phyloP scores from a whole-genome alignment of 2,113 vertebrate genomes.

The Xiphias gladius region DNA sequence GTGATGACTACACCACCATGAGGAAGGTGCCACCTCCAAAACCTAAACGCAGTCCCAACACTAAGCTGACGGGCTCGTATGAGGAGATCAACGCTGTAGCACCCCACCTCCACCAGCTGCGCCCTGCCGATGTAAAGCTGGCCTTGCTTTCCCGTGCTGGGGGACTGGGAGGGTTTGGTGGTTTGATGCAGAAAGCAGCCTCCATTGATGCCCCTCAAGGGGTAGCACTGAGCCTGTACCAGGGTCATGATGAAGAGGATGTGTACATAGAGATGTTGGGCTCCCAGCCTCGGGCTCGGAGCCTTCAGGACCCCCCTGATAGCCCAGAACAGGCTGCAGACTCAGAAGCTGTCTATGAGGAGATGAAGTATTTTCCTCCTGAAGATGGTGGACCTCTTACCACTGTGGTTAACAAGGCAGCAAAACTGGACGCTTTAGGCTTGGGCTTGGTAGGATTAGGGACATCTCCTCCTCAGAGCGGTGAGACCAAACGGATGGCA shows the following conservation, averaged over 20 bases:
- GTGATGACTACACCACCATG: conserved; percentile 96
- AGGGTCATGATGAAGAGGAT: conserved; percentile 88
- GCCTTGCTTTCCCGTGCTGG: conserved; percentile 77
- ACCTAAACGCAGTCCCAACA: conserved; percentile 95
- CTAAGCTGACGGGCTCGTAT: conserved; percentile 94
- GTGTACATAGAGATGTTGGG: conserved; percentile 98
- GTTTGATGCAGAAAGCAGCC: conserved; percentile 79
- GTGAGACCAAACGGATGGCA: conserved; percentile 62
- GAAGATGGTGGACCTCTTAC: conserved; percentile 82
- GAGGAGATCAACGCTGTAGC: conserved; percentile 91
- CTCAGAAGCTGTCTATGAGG: conserved; percentile 93
- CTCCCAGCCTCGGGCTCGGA: conserved; percentile 81
- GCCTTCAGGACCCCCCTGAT: conserved; percentile 78
- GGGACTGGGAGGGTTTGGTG: conserved; percentile 74
- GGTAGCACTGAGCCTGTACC: conserved; percentile 79
- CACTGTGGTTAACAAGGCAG: conserved; percentile 58
- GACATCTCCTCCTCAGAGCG: conserved; percentile 56
- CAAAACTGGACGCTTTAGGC: conserved; percentile 68
- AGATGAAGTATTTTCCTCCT: conserved; percentile 93
- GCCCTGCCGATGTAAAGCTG: conserved; percentile 85
- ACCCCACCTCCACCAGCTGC: conserved; percentile 76
- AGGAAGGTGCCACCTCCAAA: conserved; percentile 97
- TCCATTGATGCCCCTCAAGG: conserved; percentile 84
- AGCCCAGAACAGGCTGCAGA: conserved; percentile 86
- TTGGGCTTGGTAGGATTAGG: conserved; percentile 64